Base-by-base conservation (phyloP, 1,140 invertebrate genomes). In the Pteromalus puparum region DNA sequence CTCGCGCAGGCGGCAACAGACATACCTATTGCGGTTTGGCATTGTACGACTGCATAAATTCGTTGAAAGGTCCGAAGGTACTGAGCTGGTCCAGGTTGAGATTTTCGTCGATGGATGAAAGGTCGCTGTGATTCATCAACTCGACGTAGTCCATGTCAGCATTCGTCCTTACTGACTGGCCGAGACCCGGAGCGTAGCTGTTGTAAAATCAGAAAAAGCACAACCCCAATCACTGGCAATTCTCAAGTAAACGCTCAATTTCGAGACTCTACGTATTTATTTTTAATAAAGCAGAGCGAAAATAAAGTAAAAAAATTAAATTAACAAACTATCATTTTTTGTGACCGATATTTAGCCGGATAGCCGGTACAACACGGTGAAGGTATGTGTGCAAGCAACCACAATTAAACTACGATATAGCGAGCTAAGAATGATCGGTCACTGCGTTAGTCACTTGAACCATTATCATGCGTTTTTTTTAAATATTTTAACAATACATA, bases 191-290 rank as follows among this genome's bases (percentile, higher is more conserved):
- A 91, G 92, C 91, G 87, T 92, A 93, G 89, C 92, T 93, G 79
- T 86, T 86, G 85, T 87, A 93, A 92, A 88, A 93, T 87, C 87
- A 91, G 46, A 84, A 83, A 84, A 93, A 92, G 91, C 92, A 93
- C 92, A 93, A 93, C 91, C 87, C 91, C 92, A 93, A 93, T 93
- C 91, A 93, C 92, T 92, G 92, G 92, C 91, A 91, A 90, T 87
- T 83, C 88, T 90, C 48, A 61, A 86, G 21, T 61, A 84, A 68
- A 87, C 28, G 24, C n/a, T 74, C 24, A 38, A 9, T 0, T 75
- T 46, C 53, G 21, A 77, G 18, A 77, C 24, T 53, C 78, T 84
- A 76, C 76, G 82, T 77, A 15, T 83, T 84, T 74, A 34, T 84
- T 79, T 72, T 42, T 83, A 82, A n/a, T 84, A 70, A 70, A 70